Evolutionary conservation across 2,888 invertebrate genomes (phyloP).

Genomic region (Crossocerus cetratus): DNA sequence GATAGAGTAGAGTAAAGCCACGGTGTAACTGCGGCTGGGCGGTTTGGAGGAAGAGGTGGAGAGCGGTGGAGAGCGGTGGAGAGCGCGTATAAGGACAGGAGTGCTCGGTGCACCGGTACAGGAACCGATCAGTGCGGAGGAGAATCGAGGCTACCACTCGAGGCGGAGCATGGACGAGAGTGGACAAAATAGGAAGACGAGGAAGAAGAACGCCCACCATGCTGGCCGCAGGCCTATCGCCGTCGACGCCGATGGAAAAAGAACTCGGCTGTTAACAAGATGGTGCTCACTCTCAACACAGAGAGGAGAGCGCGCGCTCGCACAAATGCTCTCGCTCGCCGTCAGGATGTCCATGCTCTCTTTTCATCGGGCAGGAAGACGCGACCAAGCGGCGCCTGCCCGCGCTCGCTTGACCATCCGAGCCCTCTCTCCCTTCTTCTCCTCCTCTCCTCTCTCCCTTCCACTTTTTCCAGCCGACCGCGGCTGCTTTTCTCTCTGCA

Average conservation of each 20-base stretch:
- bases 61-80: background rate
- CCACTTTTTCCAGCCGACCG: constrained; percentile 19
- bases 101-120: constrained; percentile 32
- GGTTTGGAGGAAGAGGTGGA: background rate
- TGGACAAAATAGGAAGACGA: constrained; percentile 72
- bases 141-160: constrained; percentile 55
- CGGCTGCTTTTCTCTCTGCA: constrained; percentile 17
- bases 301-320: constrained; percentile 39
- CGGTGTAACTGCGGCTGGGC: background rate
- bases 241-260: constrained; percentile 70
- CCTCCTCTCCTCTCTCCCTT: constrained; percentile 1
- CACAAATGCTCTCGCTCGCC: constrained; percentile 22
- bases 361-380: constrained; percentile 44
- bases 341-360: constrained; percentile 37
- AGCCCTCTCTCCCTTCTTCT: constrained; percentile 22
- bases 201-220: constrained; percentile 72
- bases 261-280: constrained; percentile 74
- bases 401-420: constrained; percentile 7
- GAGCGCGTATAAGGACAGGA: constrained; percentile 39
- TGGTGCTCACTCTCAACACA: constrained; percentile 69
- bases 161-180: constrained; percentile 69
- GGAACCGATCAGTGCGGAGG: constrained; percentile 48
- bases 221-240: constrained; percentile 68
- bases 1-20: background rate
- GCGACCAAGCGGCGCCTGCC: constrained; percentile 56